Base-by-base conservation (phyloP, 2,113 vertebrate genomes). In the Vanacampus margaritifer region DNA sequence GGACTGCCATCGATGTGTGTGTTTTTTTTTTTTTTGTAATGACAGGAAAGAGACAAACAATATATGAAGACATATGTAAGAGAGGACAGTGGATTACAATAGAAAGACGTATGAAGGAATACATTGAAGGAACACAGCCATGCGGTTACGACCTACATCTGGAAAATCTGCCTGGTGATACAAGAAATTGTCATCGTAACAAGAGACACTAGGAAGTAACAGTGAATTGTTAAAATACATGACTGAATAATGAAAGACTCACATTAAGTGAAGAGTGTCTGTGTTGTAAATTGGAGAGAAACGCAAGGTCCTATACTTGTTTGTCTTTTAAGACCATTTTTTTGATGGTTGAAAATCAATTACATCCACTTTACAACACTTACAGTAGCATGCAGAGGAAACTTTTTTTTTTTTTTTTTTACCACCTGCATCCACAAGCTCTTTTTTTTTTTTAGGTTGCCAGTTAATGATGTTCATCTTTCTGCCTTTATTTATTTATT, bases 1-100 rank as follows among this genome's bases (percentile, higher is more conserved):
- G 94, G 93, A 93, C 97, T 99, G 95, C 90, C 89, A 89, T 91
- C 92, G 88, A 92, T 91, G n/a, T n/a, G n/a, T n/a, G n/a, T n/a
- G 91, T 72, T 72, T 56, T 84, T 88, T 65, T 17, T 65, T 83
- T 54, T 54, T 86, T 72, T 78, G 46, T 79, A 90, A 91, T 90
- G 89, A 89, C 72, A 86, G 79, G 86, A 88, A 87, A 87, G 82
- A 88, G 87, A 89, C 83, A 86, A 84, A 91, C 87, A 81, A 80
- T 86, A 87, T 87, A 90, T 86, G 74, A 88, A 92, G 89, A 92
- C 90, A 90, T 88, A 89, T 89, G 90, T 87, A 95, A 89, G 90
- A 93, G 94, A 94, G 93, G 93, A 95, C 90, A 91, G 82, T 73
- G 82, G 85, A 77, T 90, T 88, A 90, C 82, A 89, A 76, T 84